Base-by-base conservation (phyloP, 2,113 vertebrate genomes). In the Esox niger region DNA sequence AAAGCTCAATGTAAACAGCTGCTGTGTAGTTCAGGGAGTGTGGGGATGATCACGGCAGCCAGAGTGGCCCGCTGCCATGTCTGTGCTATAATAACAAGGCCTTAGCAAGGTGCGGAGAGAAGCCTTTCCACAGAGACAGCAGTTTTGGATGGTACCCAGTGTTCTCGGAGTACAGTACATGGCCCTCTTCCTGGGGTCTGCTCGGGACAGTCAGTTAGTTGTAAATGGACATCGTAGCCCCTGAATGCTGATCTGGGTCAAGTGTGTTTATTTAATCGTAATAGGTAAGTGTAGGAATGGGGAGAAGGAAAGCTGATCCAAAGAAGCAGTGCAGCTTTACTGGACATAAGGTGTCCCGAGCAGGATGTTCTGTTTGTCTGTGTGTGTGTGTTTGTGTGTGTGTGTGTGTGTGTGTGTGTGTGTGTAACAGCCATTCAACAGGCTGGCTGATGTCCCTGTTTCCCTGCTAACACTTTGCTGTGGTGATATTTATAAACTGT, bases 1-100 rank as follows among this genome's bases (percentile, higher is more conserved):
- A 87, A 84, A 87, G 80, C 76, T 77, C 88, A 81, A 82, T 71
- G 66, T 52, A 85, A 82, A 83, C 84, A 89, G 85, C 90, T 88
- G 89, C 70, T 72, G 61, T 61, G 58, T 17, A 43, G 38, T 15
- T 3, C 20, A 31, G 57, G 9, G 29, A 8, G 69, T 47, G 55
- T 71, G 67, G 49, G 73, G 70, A 78, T 75, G 26, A 27, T 23
- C 33, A 30, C 32, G 30, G 13, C 13, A 43, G 38, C 74, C 74
- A 60, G 73, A 64, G 68, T 70, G 71, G 66, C 54, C 17, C 62
- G 29, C 32, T 38, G 74, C 82, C 79, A 49, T 21, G 63, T 67
- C 66, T 43, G 63, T 64, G n/a, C 62, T 79, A 46, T 66, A 64
- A 71, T 73, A 74, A 82, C 78, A n/a, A 35, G 47, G 30, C 62